These are phyloP conservation scores for Caradrina clavipalpis DNA, from an alignment of 2,888 invertebrate genomes.

Conservation along the genomic window DNA sequence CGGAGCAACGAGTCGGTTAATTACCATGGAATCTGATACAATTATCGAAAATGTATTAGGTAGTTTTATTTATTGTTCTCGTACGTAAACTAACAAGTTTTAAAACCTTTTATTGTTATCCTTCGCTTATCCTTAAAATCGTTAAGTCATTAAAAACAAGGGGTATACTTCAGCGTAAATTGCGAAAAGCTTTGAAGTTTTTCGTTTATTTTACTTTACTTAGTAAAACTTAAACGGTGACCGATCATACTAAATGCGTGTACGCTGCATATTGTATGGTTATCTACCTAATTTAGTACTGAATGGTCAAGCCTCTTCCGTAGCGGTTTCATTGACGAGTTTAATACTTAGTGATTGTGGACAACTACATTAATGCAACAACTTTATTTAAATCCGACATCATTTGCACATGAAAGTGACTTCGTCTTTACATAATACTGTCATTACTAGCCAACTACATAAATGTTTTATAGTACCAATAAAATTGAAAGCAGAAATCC, in stretches of 20 bases:
- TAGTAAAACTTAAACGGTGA: constrained; percentile 16
- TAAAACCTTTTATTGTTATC: constrained; percentile 17
- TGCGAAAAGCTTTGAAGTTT: constrained; percentile 71
- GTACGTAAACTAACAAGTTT: constrained; percentile 35
- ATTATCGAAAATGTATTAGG: constrained; percentile 30
- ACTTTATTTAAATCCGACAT: constrained; percentile 62
- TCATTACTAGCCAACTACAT: constrained; percentile 64
- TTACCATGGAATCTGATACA: constrained; percentile 23
- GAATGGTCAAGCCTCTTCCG: constrained; percentile 48
- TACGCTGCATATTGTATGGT: not conserved
- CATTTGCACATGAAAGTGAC: constrained; percentile 69
- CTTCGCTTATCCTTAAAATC: constrained; percentile 49
- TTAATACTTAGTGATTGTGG: constrained; percentile 50
- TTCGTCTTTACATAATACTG: constrained; percentile 64
- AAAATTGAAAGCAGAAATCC: constrained; percentile 75
- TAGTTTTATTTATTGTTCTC: constrained; percentile 27
- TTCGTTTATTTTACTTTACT: constrained; percentile 54
- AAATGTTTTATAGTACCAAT: constrained; percentile 70
- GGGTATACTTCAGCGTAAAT: constrained; percentile 53
- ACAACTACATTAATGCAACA: constrained; percentile 53
- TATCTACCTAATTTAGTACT: constrained; percentile 33
- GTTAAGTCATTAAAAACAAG: too few species aligned
- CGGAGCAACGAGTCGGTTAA: constrained; percentile 17
- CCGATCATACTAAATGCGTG: constrained; percentile 17
- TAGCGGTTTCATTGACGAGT: constrained; percentile 54